A percentile compares a stretch with the other conserved stretches of the same genome.
These are phyloP conservation scores for Orthonychiurus folsomi DNA, from an alignment of 2,888 invertebrate species.

Conservation along the genomic window DNA sequence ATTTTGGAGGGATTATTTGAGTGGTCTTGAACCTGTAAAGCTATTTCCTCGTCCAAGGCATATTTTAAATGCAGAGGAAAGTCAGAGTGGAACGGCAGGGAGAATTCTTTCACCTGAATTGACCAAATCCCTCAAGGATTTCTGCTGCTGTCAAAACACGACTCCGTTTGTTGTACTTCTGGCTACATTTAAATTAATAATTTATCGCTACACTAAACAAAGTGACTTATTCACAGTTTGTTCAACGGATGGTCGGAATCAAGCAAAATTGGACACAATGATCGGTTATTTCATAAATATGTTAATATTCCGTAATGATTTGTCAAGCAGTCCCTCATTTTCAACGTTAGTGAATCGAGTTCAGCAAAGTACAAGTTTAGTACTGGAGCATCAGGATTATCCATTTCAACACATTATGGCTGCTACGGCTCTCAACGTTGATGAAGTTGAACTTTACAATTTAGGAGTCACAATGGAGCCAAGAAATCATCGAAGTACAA, in stretches of 20 bases:
- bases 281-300: background rate
- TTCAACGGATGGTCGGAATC: background rate
- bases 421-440: background rate
- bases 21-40: background rate
- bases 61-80: background rate
- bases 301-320: background rate
- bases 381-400: background rate
- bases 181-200: background rate
- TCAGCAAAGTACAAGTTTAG: background rate
- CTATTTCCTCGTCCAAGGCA: background rate
- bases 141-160: background rate
- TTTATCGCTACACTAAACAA: background rate
- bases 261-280: background rate
- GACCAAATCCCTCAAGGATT: background rate
- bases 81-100: background rate
- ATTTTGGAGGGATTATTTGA: background rate
- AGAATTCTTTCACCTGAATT: background rate
- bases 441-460: background rate
- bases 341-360: background rate
- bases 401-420: background rate
- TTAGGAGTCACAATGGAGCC: background rate
- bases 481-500: background rate
- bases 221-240: background rate
- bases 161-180: background rate
- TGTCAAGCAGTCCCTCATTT: background rate